Evolutionary conservation across 2,888 invertebrate species (phyloP).

Genomic region (Diplolepis rosae): DNA sequence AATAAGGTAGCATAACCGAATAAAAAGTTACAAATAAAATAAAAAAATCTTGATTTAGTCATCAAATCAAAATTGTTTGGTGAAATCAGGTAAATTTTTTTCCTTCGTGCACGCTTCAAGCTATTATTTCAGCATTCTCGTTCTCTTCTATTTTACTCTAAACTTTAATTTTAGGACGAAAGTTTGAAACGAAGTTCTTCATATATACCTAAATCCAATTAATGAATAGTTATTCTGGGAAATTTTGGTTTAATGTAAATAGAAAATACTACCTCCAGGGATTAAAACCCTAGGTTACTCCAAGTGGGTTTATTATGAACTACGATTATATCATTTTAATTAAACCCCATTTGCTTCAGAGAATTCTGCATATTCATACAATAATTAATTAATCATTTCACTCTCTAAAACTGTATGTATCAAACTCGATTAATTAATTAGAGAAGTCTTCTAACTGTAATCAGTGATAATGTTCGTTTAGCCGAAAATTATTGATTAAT

Average conservation of each 20-base stretch:
- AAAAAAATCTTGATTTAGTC: no score
- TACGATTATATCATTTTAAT: not conserved
- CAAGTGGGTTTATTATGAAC: slow-evolving; percentile 2
- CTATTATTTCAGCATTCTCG: not conserved
- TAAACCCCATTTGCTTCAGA: not conserved
- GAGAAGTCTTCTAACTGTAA: no score
- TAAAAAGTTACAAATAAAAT: no score
- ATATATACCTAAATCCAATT: not conserved
- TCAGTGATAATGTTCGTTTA: no score
- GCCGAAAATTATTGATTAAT: no score
- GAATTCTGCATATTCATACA: not conserved
- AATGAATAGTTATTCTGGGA: slow-evolving; percentile 5
- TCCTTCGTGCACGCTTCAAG: not conserved
- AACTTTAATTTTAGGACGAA: not conserved
- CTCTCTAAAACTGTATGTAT: no score
- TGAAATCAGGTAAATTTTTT: no score
- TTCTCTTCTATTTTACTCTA: not conserved
- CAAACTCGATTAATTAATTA: no score
- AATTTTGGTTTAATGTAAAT: slow-evolving; percentile 1
- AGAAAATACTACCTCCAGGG: not conserved
- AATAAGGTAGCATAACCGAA: no score
- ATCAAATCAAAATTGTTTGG: no score
- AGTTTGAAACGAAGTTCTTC: not conserved
- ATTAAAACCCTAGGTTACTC: slow-evolving; percentile 1
- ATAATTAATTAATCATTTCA: no score